A percentile compares a stretch with the other conserved stretches of the same genome.
phyloP scores from a whole-genome alignment of 2,113 vertebrate species.

The Trachemys scripta region DNA sequence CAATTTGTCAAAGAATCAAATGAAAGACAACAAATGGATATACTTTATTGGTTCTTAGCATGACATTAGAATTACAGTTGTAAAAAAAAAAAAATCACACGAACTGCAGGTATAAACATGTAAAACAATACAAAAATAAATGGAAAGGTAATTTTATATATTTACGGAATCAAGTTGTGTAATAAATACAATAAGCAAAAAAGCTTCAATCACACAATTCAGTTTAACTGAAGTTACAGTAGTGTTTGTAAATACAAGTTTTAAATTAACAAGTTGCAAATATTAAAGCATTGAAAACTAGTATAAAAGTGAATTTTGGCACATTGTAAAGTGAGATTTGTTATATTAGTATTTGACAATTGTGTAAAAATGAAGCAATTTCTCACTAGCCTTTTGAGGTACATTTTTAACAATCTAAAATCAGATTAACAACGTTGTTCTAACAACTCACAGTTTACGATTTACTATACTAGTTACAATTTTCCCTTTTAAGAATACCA shows the following conservation, averaged over 20 bases:
- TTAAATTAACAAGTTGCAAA: constrained; percentile 79
- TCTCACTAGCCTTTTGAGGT: constrained; percentile 81
- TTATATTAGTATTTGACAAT: constrained; percentile 58
- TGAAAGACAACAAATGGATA: constrained; percentile 44
- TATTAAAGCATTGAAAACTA: constrained; percentile 84
- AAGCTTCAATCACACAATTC: constrained; percentile 95
- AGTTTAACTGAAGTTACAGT: constrained; percentile 97
- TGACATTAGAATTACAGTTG: constrained; percentile 80
- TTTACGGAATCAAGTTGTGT: constrained; percentile 88
- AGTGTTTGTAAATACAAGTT: constrained; percentile 89
- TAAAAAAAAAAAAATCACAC: constrained; percentile 80
- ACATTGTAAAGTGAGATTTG: constrained; percentile 81
- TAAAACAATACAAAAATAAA: constrained; percentile 91
- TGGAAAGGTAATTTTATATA: constrained; percentile 82
- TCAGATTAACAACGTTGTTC: constrained; percentile 42
- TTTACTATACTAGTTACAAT: constrained; percentile 75
- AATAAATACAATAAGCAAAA: constrained; percentile 94
- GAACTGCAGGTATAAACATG: constrained; percentile 86
- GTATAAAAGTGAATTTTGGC: constrained; percentile 91
- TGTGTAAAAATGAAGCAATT: constrained; percentile 55
- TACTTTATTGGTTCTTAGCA: constrained; percentile 85
- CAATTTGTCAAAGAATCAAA: not conserved
- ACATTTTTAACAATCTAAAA: constrained; percentile 73
- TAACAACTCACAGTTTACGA: constrained; percentile 80
- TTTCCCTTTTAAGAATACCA: constrained; percentile 82